These are phyloP conservation scores for Odocoileus virginianus DNA, from an alignment of 2,113 vertebrate species.

Conservation along the genomic window DNA sequence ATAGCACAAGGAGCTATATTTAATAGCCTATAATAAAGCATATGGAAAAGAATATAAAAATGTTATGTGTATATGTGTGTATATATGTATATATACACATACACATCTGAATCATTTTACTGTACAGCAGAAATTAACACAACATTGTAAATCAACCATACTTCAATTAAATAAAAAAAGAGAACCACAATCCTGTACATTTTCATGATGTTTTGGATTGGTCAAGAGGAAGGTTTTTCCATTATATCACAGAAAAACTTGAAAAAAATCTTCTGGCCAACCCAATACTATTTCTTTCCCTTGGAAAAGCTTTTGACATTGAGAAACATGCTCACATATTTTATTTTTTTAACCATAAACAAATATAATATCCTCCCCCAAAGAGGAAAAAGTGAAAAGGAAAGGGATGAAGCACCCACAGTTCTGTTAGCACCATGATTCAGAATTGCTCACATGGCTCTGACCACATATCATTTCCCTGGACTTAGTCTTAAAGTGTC, in stretches of 20 bases:
- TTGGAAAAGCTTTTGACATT: background rate
- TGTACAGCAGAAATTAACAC: background rate
- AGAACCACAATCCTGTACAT: background rate
- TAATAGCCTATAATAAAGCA: background rate
- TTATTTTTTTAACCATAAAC: background rate
- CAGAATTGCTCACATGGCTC: background rate
- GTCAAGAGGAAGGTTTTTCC: background rate
- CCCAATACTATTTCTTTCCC: background rate
- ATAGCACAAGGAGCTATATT: background rate
- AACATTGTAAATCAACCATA: background rate
- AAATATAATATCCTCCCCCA: background rate
- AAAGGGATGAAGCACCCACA: background rate
- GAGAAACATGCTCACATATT: background rate
- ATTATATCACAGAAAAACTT: background rate
- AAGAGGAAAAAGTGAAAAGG: background rate
- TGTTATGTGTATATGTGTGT: background rate
- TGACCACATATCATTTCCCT: background rate
- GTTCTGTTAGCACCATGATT: background rate
- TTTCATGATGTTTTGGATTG: background rate
- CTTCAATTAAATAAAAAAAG: background rate
- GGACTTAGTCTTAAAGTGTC: background rate
- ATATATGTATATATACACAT: rapidly evolving
- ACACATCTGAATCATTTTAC: background rate
- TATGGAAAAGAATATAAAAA: background rate
- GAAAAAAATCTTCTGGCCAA: background rate